A percentile compares a stretch with the other conserved stretches of the same genome.
Evolutionary conservation across 1,140 invertebrate species (phyloP).

Genomic region (Proales similis): DNA sequence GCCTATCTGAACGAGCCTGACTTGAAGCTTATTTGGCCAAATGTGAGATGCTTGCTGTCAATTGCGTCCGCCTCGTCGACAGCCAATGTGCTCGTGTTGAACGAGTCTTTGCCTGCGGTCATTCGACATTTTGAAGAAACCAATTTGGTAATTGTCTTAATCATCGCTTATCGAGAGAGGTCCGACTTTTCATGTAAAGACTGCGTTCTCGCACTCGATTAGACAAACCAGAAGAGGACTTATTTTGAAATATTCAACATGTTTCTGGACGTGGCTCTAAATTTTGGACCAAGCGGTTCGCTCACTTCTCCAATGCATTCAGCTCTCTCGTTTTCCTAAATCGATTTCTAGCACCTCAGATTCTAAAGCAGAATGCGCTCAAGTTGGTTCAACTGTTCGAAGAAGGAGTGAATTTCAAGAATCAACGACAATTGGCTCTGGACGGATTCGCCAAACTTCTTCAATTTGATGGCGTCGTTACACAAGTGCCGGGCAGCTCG

Average conservation of each 20-base stretch:
- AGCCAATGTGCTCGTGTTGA: conserved; percentile 22
- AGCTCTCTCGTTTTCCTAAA: too few species aligned
- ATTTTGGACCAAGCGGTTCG: too few species aligned
- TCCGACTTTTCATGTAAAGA: neutral
- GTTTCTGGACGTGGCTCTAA: too few species aligned
- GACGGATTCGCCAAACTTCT: too few species aligned
- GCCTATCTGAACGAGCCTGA: conserved; percentile 24
- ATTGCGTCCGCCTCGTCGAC: conserved; percentile 18
- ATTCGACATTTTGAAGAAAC: conserved; percentile 10
- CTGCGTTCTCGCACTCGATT: neutral
- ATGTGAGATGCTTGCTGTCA: conserved; percentile 18
- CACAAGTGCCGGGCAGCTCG: too few species aligned
- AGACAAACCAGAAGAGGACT: conserved; percentile 36
- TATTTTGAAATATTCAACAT: conserved; percentile 35
- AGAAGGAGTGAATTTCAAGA: too few species aligned
- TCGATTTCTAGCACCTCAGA: too few species aligned
- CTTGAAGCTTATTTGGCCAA: conserved; percentile 36
- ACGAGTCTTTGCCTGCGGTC: conserved; percentile 6
- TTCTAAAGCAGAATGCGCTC: too few species aligned
- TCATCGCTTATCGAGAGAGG: neutral
- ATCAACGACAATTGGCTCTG: too few species aligned
- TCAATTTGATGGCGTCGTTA: too few species aligned
- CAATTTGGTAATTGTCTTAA: conserved; percentile 18
- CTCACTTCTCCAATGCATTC: too few species aligned
- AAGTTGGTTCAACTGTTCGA: too few species aligned